Percentiles rank a stretch among this genome's conserved stretches.
Conservation (phyloP, 2,888 invertebrate genomes). For the Amphipyra tragopoginis region DNA sequence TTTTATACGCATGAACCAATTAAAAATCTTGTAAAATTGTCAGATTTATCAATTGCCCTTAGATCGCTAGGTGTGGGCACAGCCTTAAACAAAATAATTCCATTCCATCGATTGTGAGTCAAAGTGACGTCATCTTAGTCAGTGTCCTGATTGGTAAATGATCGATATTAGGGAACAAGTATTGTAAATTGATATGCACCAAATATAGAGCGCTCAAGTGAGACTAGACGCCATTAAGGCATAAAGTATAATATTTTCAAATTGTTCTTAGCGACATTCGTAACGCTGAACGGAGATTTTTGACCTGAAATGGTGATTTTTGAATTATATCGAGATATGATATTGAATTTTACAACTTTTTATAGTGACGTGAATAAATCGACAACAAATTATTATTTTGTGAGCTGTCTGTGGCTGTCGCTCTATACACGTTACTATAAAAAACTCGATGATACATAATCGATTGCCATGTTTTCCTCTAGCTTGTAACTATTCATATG, state of each 20-base stretch:
- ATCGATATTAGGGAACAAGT: slow-evolving; percentile 72
- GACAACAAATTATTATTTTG: slow-evolving; percentile 14
- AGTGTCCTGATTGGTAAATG: slow-evolving; percentile 53
- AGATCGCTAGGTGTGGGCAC: slow-evolving; percentile 58
- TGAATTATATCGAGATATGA: slow-evolving; percentile 30
- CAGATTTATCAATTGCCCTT: slow-evolving; percentile 47
- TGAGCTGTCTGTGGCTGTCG: slow-evolving; percentile 9
- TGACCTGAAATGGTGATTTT: slow-evolving; percentile 37
- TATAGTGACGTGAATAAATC: slow-evolving; percentile 25
- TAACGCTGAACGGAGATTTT: slow-evolving; percentile 39
- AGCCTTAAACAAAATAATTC: slow-evolving; percentile 52
- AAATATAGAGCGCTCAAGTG: slow-evolving; percentile 74
- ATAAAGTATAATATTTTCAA: slow-evolving; percentile 60
- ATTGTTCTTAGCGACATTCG: slow-evolving; percentile 29
- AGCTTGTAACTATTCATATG: slow-evolving; percentile 64
- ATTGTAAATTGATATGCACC: slow-evolving; percentile 73
- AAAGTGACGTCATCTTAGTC: slow-evolving; percentile 31
- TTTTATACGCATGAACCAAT: slow-evolving; percentile 14
- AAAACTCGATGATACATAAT: slow-evolving; percentile 37
- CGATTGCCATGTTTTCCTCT: slow-evolving; percentile 64
- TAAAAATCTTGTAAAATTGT: slow-evolving; percentile 15
- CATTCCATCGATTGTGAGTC: slow-evolving; percentile 30
- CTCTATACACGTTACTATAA: slow-evolving; percentile 29
- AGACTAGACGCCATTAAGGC: slow-evolving; percentile 75
- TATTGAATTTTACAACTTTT: slow-evolving; percentile 28